Base-by-base conservation (phyloP, 2,888 invertebrate genomes). In the Mesopsocus fuscifrons region DNA sequence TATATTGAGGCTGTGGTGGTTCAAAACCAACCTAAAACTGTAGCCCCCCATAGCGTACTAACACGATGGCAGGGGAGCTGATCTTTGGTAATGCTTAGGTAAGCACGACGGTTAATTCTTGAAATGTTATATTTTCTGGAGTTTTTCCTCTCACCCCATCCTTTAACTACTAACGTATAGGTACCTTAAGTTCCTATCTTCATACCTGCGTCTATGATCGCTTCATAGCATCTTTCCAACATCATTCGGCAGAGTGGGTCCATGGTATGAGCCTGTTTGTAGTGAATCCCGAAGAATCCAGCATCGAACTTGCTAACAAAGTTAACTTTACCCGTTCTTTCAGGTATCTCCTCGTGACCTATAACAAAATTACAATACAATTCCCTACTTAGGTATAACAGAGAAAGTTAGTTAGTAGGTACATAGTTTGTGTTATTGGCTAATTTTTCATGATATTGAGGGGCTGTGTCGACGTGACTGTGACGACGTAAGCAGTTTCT, bases 241-340 rank as follows among this genome's bases (percentile, higher is more conserved):
- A 87, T 60, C 45, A 84, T 69, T 47, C 85, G 67, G 50, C 81
- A 74, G 68, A 80, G 79, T 0, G 82, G 81, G 55, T 83, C 79
- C 71, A 82, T 74, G 41, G 73, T 72, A 52, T 79, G 74, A 0
- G 77, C 77, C 55, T 82, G 80, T 50, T 77, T 77, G 50, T 74
- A 74, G 51, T 77, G 76, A 18, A 80, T 72, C 0, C 78, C 78
- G 56, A 81, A 81, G 60, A 79, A 80, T 0, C 73, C 71, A 0
- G 79, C 77, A 55, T 81, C 81, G 54, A 83, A 84, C 54, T 79
- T 79, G 49, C 69, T 67, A 11, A 82, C 66, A 50, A 72, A 64
- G 52, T 69, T 67, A 42, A 83, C 64, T 57, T 81, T 81, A 21
- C 84, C 85, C 0, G 73, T 72, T 8, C 80, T 64, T 50, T 71